Evolutionary conservation across 2,888 invertebrate genomes (phyloP).

Genomic region (Caenorhabditis macrosperma): DNA sequence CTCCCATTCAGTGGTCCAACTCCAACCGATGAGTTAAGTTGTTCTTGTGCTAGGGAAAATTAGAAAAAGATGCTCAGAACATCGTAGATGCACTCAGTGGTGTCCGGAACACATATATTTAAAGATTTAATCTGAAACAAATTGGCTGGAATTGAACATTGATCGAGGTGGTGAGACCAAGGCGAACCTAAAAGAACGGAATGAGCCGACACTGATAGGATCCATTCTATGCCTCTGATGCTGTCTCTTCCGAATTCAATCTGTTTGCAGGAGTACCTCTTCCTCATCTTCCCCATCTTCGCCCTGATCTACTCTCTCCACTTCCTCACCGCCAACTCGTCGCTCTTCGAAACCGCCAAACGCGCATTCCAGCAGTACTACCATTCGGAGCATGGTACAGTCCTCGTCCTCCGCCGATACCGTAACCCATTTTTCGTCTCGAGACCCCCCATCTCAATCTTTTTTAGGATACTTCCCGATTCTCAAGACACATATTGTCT

Average conservation of each 20-base stretch:
- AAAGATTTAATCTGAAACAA: no score
- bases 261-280: conserved; percentile 56
- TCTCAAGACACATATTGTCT: conserved; percentile 17
- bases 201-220: no score
- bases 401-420: neutral
- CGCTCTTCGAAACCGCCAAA: conserved; percentile 49
- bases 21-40: no score
- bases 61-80: no score
- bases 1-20: no score
- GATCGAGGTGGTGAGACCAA: no score
- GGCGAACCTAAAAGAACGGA: no score
- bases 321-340: conserved; percentile 38
- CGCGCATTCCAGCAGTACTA: conserved; percentile 17
- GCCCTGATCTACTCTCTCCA: conserved; percentile 49
- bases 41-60: no score
- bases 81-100: no score
- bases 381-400: conserved; percentile 27
- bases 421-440: neutral
- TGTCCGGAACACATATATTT: no score
- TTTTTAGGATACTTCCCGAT: conserved; percentile 11
- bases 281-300: conserved; percentile 55
- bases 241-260: neutral
- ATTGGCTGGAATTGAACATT: no score
- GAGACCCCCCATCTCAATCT: neutral
- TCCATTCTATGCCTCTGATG: no score